Evolutionary conservation across 2,113 vertebrate species (phyloP).

Genomic region (Apteryx owenii): DNA sequence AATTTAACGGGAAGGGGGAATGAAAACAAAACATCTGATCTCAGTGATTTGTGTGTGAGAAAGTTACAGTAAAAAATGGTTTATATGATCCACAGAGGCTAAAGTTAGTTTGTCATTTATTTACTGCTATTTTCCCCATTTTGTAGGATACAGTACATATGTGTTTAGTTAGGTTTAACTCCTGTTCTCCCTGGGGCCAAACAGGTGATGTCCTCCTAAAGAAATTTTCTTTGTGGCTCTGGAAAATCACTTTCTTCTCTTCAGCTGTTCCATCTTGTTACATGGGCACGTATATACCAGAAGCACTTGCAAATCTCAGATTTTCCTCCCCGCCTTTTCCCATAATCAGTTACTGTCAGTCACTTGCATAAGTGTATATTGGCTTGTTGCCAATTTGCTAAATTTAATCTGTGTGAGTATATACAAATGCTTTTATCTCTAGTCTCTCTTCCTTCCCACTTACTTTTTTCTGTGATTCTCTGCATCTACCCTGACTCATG

Average conservation of each 20-base stretch:
- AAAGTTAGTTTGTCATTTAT: not conserved
- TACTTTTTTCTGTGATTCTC: not conserved
- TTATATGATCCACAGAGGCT: not conserved
- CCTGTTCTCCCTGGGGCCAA: not conserved
- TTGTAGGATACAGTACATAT: not conserved
- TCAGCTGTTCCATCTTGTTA: not conserved
- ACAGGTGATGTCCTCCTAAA: not conserved
- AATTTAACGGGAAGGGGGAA: not conserved
- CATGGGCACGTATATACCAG: not conserved
- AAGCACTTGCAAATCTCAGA: not conserved
- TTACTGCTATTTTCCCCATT: not conserved
- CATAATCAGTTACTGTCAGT: not conserved
- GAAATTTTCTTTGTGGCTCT: not conserved
- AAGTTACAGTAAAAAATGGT: not conserved
- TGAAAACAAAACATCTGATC: not conserved
- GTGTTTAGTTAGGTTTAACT: not conserved
- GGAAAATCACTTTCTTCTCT: not conserved
- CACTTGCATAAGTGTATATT: constrained; percentile 11
- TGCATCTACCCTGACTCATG: not conserved
- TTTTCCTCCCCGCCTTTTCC: constrained; percentile 6
- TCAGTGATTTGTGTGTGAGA: not conserved
- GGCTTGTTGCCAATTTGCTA: constrained; percentile 13
- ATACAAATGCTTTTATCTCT: constrained; percentile 33
- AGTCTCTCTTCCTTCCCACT: not conserved
- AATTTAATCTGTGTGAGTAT: constrained; percentile 43